Conservation (phyloP, 2,888 invertebrate species). For the Xanthorhoe spadicearia region DNA sequence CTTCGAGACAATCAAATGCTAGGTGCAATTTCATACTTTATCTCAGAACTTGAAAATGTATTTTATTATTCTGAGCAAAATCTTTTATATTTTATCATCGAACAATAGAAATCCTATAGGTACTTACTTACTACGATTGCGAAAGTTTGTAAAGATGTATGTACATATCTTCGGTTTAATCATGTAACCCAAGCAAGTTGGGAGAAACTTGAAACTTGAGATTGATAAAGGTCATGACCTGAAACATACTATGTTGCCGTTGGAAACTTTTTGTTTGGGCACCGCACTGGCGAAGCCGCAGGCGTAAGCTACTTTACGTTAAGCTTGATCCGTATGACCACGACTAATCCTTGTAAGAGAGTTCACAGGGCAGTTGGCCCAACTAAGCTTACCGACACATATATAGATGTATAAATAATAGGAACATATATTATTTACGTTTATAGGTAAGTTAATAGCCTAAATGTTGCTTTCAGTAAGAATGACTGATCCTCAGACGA, state of each 20-base stretch:
- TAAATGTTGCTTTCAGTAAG: too few species aligned
- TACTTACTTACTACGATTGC: not conserved
- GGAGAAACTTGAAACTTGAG: not conserved
- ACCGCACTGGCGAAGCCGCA: not conserved
- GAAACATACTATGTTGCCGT: not conserved
- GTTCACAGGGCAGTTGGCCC: not conserved
- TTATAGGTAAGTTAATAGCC: too few species aligned
- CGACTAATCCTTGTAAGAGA: not conserved
- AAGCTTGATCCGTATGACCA: not conserved
- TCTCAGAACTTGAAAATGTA: not conserved
- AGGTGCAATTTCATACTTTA: too few species aligned
- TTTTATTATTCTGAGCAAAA: not conserved
- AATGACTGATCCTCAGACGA: too few species aligned
- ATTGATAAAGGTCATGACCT: not conserved
- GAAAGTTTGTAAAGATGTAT: not conserved
- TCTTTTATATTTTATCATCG: not conserved
- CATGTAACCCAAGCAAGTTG: not conserved
- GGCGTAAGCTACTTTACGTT: not conserved
- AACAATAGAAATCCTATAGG: not conserved
- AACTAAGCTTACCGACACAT: not conserved
- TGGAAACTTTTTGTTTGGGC: not conserved
- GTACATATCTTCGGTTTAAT: not conserved
- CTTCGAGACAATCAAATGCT: too few species aligned
- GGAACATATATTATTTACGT: not conserved
- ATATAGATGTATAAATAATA: not conserved